These are phyloP conservation scores for Allygus modestus DNA, from an alignment of 2,888 invertebrate genomes.

Conservation along the genomic window DNA sequence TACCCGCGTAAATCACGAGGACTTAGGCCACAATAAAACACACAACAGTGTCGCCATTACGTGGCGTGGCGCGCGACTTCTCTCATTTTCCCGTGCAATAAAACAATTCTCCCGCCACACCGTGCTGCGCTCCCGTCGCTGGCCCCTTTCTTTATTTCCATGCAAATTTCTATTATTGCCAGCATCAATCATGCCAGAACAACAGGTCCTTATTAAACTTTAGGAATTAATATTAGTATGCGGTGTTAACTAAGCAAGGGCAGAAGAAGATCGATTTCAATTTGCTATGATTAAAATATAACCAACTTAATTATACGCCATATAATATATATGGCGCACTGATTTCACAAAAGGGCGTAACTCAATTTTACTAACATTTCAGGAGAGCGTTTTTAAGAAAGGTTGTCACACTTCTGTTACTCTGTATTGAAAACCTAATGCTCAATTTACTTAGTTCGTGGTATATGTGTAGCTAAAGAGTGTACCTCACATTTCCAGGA, in stretches of 20 bases:
- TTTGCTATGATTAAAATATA: too few species aligned
- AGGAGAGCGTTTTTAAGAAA: too few species aligned
- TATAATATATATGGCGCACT: too few species aligned
- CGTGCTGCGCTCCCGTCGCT: conserved; percentile 4
- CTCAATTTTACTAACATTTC: too few species aligned
- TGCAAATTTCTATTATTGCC: conserved; percentile 58
- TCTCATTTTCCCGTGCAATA: conserved; percentile 43
- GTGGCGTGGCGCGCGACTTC: conserved; percentile 25
- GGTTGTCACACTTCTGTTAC: too few species aligned
- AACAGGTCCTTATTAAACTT: conserved; percentile 50
- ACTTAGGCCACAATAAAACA: conserved; percentile 52
- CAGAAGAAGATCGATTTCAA: not conserved
- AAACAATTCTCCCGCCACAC: conserved; percentile 51
- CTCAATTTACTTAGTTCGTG: too few species aligned
- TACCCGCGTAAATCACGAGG: conserved; percentile 52
- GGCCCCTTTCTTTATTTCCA: conserved; percentile 56
- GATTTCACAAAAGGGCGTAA: too few species aligned
- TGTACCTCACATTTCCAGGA: too few species aligned
- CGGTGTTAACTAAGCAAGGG: not conserved
- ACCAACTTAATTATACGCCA: too few species aligned
- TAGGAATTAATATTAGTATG: not conserved
- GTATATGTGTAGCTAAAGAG: too few species aligned
- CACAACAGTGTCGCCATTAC: conserved; percentile 33
- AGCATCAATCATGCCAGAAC: conserved; percentile 43
- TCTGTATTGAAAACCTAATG: too few species aligned